Evolutionary conservation across 2,113 vertebrate genomes (phyloP), one percentile per base, ranked within the genome.

Genomic region (Silurus asotus): DNA sequence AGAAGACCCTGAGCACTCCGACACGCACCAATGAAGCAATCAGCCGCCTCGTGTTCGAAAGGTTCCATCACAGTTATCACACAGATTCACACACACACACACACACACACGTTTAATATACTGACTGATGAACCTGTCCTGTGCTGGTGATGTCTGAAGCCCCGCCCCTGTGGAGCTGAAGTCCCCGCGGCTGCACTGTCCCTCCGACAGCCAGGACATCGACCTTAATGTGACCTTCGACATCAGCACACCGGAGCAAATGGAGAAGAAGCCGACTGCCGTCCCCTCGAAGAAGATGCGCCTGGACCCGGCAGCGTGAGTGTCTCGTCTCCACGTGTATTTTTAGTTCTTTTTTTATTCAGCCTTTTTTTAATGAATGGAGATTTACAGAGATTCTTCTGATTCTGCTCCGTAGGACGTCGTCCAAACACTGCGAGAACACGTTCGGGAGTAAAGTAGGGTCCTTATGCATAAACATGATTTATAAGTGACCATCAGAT

Each of bases 1-100:
- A 99, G 93, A 97, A 96, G 90, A 97, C 96, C n/a, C 93, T 99
- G 89, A 98, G 95, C 90, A 94, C 97, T 7, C 97, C 98, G 0
- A 95, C 95, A 0, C 94, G 93, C 81, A 94, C 96, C 48, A 98
- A 95, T 4, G 97, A 99, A 90, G 94, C 96, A 0, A 93, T 99
- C 84, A 97, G 95, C 84, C 95, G 98, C 2, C 94, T 99, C 0
- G 90, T 99, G 76, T 96, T 97, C 75, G 97, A 99, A 92, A 99
- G 98, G 98, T 99, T 89, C 3, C 61, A 59, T 59, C 58, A 59
- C 58, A 19, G 28, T 37, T 37, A 37, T 17, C 2, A 11, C 62
- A n/a, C 20, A 23, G 0, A 23, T 8, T 10, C 2, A 13, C n/a
- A 13, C 2, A 13, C n/a, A 45, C 15, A 8, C 14, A 8, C 14